Base-by-base conservation (phyloP, 2,797 vertebrate genomes). In the Psittacula derbiana region DNA sequence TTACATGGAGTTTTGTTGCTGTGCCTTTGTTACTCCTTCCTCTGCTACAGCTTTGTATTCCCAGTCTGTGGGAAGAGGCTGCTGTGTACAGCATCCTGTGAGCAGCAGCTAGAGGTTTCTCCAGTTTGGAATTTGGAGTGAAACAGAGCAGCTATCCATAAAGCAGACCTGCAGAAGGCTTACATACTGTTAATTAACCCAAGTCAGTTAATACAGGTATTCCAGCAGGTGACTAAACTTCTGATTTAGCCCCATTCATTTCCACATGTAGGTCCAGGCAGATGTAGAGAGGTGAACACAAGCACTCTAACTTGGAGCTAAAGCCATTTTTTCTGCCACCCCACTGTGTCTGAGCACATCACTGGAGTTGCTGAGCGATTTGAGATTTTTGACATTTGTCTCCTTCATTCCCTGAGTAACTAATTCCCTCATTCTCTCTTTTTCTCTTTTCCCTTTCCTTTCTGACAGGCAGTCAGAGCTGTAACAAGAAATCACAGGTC, bases 1-100 rank as follows among this genome's bases (percentile, higher is more conserved):
- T 10, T 33, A 36, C 7, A 0, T 8, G 49, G 43, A 25, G 18
- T 16, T 49, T 49, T 14, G 15, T 17, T 2, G 1, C 19, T 2
- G 21, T 47, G 24, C 28, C 46, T 20, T 65, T 3, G 1, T 33
- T 12, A 0, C 38, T 57, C 40, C 33, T 27, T 14, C 25, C 24
- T 3, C 8, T 38, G 46, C 24, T 64, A 2, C 40, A 30, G 30
- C 44, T 71, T 60, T 27, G 44, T 11, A 0, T 60, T 17, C 23
- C 19, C 6, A 1, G 5, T 19, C 40, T 8, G 31, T 11, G 12
- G 20, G 47, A 44, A 60, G 12, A 21, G 27, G 36, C 64, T 33
- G 10, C 20, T 2, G 5, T 16, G 23, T 60, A 36, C 15, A 25
- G 25, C 28, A 10, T 40, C 52, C 31, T 21, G 7, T 31, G 17